Evolutionary conservation across 2,888 invertebrate species (phyloP).

Genomic region (Eumacrocentrus americanus): DNA sequence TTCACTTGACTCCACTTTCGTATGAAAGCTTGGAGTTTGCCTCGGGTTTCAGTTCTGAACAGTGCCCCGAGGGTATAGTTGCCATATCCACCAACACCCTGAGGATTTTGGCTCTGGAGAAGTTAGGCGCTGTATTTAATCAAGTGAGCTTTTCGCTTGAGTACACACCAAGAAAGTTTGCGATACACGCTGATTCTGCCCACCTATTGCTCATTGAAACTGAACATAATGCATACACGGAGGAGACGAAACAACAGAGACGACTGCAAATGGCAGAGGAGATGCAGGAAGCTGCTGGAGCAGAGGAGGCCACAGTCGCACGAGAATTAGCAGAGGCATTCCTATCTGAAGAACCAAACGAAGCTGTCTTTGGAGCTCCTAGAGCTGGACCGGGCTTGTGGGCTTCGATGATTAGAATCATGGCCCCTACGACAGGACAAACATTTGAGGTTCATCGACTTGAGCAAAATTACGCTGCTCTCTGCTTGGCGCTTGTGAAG

Average conservation of each 20-base stretch:
- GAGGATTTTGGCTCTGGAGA: constrained; percentile 95
- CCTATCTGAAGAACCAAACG: constrained; percentile 91
- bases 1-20: constrained; percentile 93
- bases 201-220: constrained; percentile 93
- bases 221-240: constrained; percentile 98
- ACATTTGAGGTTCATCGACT: constrained; percentile 81
- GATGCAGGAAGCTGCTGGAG: constrained; percentile 96
- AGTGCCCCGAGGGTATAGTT: constrained; percentile 99
- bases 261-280: constrained; percentile 97
- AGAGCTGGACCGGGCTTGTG: constrained; percentile 96
- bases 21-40: constrained; percentile 98
- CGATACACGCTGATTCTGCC: constrained; percentile 89
- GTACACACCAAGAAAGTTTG: constrained; percentile 94
- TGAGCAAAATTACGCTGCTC: constrained; percentile 96
- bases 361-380: constrained; percentile 92
- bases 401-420: constrained; percentile 88
- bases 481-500: constrained; percentile 81
- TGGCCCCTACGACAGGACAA: constrained; percentile 82
- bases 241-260: constrained; percentile 91
- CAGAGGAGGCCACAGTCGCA: constrained; percentile 93
- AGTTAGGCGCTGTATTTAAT: constrained; percentile 98
- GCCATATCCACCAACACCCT: constrained; percentile 98
- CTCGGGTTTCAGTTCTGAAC: constrained; percentile 95
- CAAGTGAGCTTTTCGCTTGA: constrained; percentile 92
- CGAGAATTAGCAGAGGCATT: constrained; percentile 98